Base-by-base conservation (phyloP, 2,888 invertebrate genomes). In the Merodon equestris region DNA sequence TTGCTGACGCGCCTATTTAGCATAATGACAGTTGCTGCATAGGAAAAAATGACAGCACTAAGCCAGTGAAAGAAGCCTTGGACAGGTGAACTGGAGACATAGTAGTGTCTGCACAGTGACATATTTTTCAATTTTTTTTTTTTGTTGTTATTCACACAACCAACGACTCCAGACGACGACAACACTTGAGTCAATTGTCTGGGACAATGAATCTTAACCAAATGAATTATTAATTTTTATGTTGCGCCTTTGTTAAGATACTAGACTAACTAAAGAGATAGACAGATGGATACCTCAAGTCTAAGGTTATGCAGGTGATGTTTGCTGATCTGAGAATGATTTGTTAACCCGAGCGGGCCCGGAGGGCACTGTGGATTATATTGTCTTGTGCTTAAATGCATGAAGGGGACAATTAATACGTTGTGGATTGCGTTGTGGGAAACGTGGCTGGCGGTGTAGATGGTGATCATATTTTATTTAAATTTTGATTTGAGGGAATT, bases 131-230 rank as follows among this genome's bases (percentile, higher is more conserved):
- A 27, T 7, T 4, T 7, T 27, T 27, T 27, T 27, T 27, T 2
- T 27, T 27, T 74, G 57, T 68, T 58, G 45, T 34, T 73, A 63
- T 58, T 64, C 68, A 75, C 72, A 57, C 54, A 50, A 14, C 27
- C 72, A 64, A 77, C 72, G 72, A 60, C 81, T 57, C 67, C 74
- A 66, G 58, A 68, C 58, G 63, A 73, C 79, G 57, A 73, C 58
- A 74, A 81, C 81, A 74, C 71, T 77, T 60, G 57, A 82, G 57
- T 58, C 77, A 60, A 45, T 68, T 45, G 64, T 57, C 73, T 64
- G 73, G 68, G 73, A 70, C 73, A 79, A 79, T 79, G 79, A 79
- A 79, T 79, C 60, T 79, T 79, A 79, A 79, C 73, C 53, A 79
- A 73, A 79, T 79, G 79, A 79, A 79, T 79, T 79, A 79, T 68